Percentiles rank a stretch among this genome's conserved stretches.
Evolutionary conservation across 2,797 vertebrate genomes (phyloP).

Genomic region (Urosaurus nigricauda): DNA sequence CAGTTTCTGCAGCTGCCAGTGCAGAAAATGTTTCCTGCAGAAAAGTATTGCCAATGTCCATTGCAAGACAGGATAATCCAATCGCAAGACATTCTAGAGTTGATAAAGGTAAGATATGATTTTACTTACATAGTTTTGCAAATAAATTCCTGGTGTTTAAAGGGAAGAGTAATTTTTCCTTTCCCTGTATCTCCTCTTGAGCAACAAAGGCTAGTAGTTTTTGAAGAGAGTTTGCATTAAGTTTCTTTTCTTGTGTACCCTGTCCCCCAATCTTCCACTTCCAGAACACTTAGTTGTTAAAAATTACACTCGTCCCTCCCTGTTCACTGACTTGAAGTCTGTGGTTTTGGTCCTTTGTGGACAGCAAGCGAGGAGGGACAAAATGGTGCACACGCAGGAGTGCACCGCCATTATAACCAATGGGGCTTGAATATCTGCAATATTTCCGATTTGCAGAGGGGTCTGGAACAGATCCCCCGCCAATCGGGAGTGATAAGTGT

Average conservation of each 20-base stretch:
- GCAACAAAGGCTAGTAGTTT: not conserved
- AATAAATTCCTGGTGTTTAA: not conserved
- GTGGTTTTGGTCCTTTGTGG: no score
- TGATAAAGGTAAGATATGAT: slow-evolving; percentile 86
- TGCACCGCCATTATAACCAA: no score
- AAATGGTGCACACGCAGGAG: no score
- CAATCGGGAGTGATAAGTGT: no score
- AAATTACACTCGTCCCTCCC: not conserved
- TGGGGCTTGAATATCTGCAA: no score
- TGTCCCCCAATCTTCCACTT: not conserved
- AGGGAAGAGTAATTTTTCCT: not conserved
- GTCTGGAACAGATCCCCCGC: no score
- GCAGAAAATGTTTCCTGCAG: slow-evolving; percentile 82
- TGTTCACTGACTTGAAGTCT: no score
- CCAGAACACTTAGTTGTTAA: not conserved
- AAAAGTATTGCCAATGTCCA: slow-evolving; percentile 92
- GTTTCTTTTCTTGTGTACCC: no score
- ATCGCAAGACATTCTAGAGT: slow-evolving; percentile 71
- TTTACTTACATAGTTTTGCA: not conserved
- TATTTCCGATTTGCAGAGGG: no score
- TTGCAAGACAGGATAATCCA: slow-evolving; percentile 85
- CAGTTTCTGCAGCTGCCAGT: slow-evolving; percentile 81
- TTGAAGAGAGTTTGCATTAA: not conserved
- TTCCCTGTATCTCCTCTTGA: not conserved
- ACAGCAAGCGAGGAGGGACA: no score